These are phyloP conservation scores for Lithosia quadra DNA, from an alignment of 2,888 invertebrate species.

Conservation along the genomic window DNA sequence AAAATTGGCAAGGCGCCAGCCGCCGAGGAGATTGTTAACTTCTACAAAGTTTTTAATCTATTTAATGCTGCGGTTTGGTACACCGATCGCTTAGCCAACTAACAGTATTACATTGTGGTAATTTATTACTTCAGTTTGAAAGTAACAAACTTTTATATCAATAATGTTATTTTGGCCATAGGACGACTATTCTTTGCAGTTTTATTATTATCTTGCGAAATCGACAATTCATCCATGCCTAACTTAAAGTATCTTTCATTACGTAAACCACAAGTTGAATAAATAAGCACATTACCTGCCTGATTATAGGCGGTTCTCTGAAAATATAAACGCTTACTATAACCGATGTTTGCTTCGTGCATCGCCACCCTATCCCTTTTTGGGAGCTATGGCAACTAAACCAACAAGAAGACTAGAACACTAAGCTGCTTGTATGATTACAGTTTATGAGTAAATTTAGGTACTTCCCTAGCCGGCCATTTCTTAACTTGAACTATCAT, in stretches of 20 bases:
- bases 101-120: constrained; percentile 3
- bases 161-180: background rate
- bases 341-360: background rate
- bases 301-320: too few species aligned
- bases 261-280: background rate
- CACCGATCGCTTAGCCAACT: constrained; percentile 5
- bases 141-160: background rate
- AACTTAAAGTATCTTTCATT: background rate
- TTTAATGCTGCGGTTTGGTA: constrained; percentile 28
- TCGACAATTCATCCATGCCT: too few species aligned
- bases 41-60: constrained; percentile 42
- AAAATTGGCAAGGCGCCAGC: constrained; percentile 38
- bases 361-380: background rate
- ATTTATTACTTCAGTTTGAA: constrained; percentile 7
- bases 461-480: background rate
- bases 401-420: too few species aligned
- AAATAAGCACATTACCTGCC: background rate
- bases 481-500: background rate
- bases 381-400: background rate
- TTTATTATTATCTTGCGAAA: background rate
- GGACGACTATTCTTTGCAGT: too few species aligned
- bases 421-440: too few species aligned
- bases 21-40: constrained; percentile 29
- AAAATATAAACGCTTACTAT: too few species aligned
- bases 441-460: too few species aligned